phyloP scores from a whole-genome alignment of 1,140 invertebrate genomes.

The Camponotus vicinus region DNA sequence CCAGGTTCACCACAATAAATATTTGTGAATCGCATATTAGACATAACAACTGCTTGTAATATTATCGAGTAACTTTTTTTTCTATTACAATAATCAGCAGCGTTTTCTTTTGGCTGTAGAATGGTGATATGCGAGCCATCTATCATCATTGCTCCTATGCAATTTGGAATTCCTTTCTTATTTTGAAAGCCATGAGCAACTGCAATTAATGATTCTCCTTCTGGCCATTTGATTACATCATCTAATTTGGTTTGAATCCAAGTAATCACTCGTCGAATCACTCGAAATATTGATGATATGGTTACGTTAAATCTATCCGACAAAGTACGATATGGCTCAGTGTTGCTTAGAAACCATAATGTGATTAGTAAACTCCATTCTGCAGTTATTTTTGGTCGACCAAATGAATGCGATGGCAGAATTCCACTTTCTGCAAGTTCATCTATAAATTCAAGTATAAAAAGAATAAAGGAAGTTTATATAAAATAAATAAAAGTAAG shows the following conservation, averaged over 20 bases:
- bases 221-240: slow-evolving; percentile 7
- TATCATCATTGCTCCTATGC: neutral
- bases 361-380: neutral
- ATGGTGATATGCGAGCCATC: neutral
- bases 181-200: neutral
- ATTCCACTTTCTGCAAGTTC: slow-evolving; percentile 4
- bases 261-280: neutral
- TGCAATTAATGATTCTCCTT: slow-evolving; percentile 13
- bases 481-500: neutral
- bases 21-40: too few species aligned
- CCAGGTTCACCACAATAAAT: too few species aligned
- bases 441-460: neutral
- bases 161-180: neutral
- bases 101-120: neutral
- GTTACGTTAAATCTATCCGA: neutral
- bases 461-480: neutral
- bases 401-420: neutral
- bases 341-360: slow-evolving; percentile 1
- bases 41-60: too few species aligned
- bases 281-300: neutral
- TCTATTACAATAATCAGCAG: slow-evolving; percentile 2
- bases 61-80: neutral
- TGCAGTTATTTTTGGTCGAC: neutral
- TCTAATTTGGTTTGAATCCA: neutral
- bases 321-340: neutral